Evolutionary conservation across 2,113 vertebrate genomes (phyloP).

Genomic region (Hydrochoerus hydrochaeris): DNA sequence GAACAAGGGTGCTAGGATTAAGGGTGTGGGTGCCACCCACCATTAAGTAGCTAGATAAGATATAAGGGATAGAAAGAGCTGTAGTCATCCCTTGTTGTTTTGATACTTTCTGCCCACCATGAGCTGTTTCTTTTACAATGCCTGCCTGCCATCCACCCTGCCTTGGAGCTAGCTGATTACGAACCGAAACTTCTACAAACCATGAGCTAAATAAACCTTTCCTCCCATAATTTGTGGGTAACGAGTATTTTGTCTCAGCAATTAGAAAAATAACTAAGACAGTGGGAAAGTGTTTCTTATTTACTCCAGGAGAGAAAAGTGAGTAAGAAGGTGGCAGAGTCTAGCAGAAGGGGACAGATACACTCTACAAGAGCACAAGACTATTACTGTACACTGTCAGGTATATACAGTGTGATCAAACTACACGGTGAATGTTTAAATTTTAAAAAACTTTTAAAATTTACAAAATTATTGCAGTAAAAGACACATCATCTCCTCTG

Average conservation of each 20-base stretch:
- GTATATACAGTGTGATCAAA: background rate
- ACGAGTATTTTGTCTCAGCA: background rate
- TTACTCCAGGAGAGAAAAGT: background rate
- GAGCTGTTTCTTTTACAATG: background rate
- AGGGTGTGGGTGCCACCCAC: background rate
- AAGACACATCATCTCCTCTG: background rate
- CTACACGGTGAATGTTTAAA: background rate
- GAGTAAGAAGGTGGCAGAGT: background rate
- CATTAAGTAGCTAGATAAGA: background rate
- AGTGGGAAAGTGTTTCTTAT: background rate
- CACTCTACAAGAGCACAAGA: fast-evolving
- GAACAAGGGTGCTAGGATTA: background rate
- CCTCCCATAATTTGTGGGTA: background rate
- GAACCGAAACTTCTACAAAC: background rate
- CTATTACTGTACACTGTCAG: fast-evolving
- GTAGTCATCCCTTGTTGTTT: background rate
- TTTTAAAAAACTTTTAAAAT: background rate
- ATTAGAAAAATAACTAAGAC: background rate
- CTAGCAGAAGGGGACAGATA: background rate
- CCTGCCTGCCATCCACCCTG: background rate
- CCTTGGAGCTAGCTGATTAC: background rate
- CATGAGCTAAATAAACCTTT: background rate
- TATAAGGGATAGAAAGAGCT: background rate
- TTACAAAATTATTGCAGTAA: background rate
- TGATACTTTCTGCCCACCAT: background rate